These are phyloP conservation scores for Hirtodrosophila cameraria DNA, from an alignment of 2,888 invertebrate genomes.

Conservation along the genomic window DNA sequence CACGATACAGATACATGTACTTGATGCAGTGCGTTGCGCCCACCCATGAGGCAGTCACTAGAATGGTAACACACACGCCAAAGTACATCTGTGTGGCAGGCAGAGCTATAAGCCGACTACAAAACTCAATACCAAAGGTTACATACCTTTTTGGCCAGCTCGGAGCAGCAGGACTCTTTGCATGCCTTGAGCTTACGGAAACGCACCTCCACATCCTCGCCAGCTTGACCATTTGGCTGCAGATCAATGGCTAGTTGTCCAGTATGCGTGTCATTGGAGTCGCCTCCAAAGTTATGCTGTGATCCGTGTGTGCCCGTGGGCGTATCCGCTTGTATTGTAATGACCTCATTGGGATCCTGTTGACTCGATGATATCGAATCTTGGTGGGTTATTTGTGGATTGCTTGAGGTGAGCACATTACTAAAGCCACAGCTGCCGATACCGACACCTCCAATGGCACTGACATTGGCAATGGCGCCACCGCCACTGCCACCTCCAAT, in stretches of 20 bases:
- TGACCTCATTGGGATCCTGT: conserved; percentile 86
- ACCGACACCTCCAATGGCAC: conserved; percentile 26
- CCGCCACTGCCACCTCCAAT: conserved; percentile 19
- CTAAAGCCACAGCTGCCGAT: conserved; percentile 81
- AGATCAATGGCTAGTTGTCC: conserved; percentile 72
- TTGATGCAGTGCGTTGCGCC: conserved; percentile 96
- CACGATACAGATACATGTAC: conserved; percentile 88
- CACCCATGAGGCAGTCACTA: conserved; percentile 95
- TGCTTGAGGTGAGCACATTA: conserved; percentile 84
- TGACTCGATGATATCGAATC: conserved; percentile 87
- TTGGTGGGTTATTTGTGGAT: conserved; percentile 85
- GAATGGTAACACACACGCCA: conserved; percentile 93
- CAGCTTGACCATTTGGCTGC: conserved; percentile 65
- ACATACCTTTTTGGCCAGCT: conserved; percentile 91
- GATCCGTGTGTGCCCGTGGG: conserved; percentile 66
- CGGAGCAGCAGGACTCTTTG: conserved; percentile 91
- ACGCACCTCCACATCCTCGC: conserved; percentile 72
- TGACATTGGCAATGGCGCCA: conserved; percentile 36
- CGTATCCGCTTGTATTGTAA: conserved; percentile 80
- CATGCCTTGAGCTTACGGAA: conserved; percentile 85
- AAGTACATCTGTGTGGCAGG: conserved; percentile 89
- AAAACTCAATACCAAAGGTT: no score
- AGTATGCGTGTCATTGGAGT: conserved; percentile 59
- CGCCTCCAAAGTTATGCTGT: conserved; percentile 66
- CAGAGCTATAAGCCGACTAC: neutral